These are phyloP conservation scores for Coptodon rendalli DNA, from an alignment of 2,113 vertebrate genomes.

Conservation along the genomic window DNA sequence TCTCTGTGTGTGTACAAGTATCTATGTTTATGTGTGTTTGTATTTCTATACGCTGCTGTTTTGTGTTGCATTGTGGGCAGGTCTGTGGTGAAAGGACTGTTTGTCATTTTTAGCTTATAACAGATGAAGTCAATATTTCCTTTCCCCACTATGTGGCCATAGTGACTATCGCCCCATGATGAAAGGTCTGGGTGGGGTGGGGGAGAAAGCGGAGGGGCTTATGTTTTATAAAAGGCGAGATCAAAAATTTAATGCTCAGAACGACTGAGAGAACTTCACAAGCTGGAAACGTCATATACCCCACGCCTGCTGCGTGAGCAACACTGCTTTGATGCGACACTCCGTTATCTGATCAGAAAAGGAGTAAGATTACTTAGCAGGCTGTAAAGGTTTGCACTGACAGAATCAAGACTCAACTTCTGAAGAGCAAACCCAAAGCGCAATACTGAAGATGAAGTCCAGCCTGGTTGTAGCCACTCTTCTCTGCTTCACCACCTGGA, in stretches of 20 bases:
- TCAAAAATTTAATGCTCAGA: background rate
- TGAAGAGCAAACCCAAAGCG: background rate
- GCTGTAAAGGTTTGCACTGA: background rate
- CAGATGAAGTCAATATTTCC: slow-evolving; percentile 33
- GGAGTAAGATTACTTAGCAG: background rate
- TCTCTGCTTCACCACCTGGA: slow-evolving; percentile 23
- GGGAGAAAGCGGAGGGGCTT: background rate
- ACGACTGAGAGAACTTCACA: background rate
- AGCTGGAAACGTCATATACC: background rate
- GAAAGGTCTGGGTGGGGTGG: background rate
- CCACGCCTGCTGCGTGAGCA: background rate
- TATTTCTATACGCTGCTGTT: background rate
- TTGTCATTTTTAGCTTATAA: background rate
- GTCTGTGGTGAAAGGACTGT: background rate
- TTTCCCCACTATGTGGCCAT: background rate
- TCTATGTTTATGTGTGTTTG: background rate
- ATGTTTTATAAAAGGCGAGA: slow-evolving; percentile 13
- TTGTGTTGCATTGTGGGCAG: slow-evolving; percentile 1
- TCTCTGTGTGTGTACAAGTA: background rate
- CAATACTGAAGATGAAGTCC: slow-evolving; percentile 32
- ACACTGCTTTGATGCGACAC: background rate
- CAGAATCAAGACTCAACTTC: background rate
- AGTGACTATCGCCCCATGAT: background rate
- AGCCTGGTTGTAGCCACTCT: background rate
- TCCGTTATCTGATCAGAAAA: background rate